phyloP scores from a whole-genome alignment of 2,888 invertebrate genomes.

The Digitonthophagus gazella region DNA sequence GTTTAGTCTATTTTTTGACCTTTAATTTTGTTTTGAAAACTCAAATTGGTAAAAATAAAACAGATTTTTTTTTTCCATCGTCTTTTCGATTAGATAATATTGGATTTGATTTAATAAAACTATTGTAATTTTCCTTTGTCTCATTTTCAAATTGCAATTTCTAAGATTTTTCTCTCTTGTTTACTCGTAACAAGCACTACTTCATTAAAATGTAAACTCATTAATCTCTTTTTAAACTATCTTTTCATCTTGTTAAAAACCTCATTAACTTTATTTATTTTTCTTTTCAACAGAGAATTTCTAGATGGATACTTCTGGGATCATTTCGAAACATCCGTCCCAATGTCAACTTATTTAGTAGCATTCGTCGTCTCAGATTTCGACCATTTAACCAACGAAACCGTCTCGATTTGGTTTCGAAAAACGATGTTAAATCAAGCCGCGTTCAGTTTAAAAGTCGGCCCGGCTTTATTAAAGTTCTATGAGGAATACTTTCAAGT shows the following conservation, averaged over 20 bases:
- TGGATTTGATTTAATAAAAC: too few species aligned
- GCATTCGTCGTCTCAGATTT: conserved; percentile 84
- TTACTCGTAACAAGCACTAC: not conserved
- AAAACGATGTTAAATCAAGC: conserved; percentile 70
- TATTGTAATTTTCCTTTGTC: too few species aligned
- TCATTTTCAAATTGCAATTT: too few species aligned
- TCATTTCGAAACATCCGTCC: conserved; percentile 71
- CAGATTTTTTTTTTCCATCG: too few species aligned
- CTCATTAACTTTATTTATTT: not conserved
- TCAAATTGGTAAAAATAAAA: too few species aligned
- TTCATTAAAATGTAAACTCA: not conserved
- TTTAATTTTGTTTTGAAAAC: too few species aligned
- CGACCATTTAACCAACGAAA: conserved; percentile 55
- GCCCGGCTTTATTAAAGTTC: conserved; percentile 68
- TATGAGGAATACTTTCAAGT: conserved; percentile 74
- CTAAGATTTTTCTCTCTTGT: not conserved
- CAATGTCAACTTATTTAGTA: conserved; percentile 88
- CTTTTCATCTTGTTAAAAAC: too few species aligned
- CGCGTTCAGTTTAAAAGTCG: conserved; percentile 72
- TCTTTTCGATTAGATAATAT: too few species aligned
- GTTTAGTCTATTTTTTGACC: too few species aligned
- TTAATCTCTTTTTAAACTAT: not conserved
- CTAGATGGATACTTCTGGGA: conserved; percentile 72
- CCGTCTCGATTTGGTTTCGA: conserved; percentile 70
- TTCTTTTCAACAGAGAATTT: conserved; percentile 56